Conservation (phyloP, 1,140 invertebrate species). For the Teleopsis dalmanni region DNA sequence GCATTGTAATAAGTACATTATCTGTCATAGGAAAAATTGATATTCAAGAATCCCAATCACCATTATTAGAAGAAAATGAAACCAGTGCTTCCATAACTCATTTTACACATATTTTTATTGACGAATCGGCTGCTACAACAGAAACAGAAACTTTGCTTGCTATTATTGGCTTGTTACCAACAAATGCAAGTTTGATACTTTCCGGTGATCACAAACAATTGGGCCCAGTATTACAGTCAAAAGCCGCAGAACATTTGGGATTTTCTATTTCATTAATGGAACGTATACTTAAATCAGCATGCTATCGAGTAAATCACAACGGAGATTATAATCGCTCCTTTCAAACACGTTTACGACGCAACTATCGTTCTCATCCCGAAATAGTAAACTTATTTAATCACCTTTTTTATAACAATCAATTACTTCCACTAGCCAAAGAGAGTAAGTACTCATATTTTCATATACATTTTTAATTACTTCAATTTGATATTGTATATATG, state of each 20-base stretch:
- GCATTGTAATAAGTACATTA: constrained; percentile 28
- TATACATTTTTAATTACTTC: constrained; percentile 24
- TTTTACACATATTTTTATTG: constrained; percentile 69
- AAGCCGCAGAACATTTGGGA: constrained; percentile 44
- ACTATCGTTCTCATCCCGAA: constrained; percentile 56
- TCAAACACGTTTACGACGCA: constrained; percentile 57
- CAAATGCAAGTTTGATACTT: constrained; percentile 56
- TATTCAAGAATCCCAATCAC: too few relatives aligned
- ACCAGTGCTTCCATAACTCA: constrained; percentile 54
- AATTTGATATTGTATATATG: constrained; percentile 12
- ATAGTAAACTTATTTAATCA: constrained; percentile 56
- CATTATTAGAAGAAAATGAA: too few relatives aligned
- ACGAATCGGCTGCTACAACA: constrained; percentile 78
- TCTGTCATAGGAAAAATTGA: constrained; percentile 52
- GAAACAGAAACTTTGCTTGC: constrained; percentile 72
- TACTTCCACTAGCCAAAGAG: constrained; percentile 39
- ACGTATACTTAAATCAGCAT: constrained; percentile 47
- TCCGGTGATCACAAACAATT: constrained; percentile 81
- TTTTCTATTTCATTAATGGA: constrained; percentile 53
- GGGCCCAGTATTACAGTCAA: constrained; percentile 62
- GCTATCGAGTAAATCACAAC: constrained; percentile 46
- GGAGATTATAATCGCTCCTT: constrained; percentile 51
- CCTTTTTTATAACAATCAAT: constrained; percentile 56
- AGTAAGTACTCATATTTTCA: background rate
- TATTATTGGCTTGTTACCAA: constrained; percentile 44